Evolutionary conservation across 2,888 invertebrate genomes (phyloP).

Genomic region (Philaethria dido): DNA sequence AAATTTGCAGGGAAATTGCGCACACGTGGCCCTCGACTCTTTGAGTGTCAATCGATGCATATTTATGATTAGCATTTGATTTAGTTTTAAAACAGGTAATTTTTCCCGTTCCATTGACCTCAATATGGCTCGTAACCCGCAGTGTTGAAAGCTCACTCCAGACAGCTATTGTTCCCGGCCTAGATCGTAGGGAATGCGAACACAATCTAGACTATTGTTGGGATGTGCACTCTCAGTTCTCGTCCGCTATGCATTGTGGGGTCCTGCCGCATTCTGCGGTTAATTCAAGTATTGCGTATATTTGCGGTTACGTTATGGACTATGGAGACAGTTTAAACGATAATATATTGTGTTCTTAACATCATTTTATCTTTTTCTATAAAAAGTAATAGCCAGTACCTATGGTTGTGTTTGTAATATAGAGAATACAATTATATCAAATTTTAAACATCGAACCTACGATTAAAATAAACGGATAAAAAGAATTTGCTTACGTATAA

Average conservation of each 20-base stretch:
- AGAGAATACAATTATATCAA: too few relatives aligned
- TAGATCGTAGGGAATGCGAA: slow-evolving; percentile 76
- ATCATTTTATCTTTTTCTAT: background rate
- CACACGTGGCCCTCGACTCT: slow-evolving; percentile 1
- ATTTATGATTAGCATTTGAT: slow-evolving; percentile 43
- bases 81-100: slow-evolving; percentile 59
- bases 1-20: slow-evolving; percentile 2
- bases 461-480: too few relatives aligned
- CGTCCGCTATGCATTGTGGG: slow-evolving; percentile 43
- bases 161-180: slow-evolving; percentile 74
- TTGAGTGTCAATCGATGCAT: slow-evolving; percentile 41
- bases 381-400: background rate
- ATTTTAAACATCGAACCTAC: too few relatives aligned
- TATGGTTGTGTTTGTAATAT: background rate
- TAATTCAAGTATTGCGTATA: slow-evolving; percentile 42
- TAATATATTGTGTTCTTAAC: slow-evolving; percentile 1
- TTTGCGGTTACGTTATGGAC: slow-evolving; percentile 25
- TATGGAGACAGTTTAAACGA: background rate
- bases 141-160: slow-evolving; percentile 67
- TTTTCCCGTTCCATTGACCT: slow-evolving; percentile 70
- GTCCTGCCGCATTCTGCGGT: slow-evolving; percentile 45
- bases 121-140: slow-evolving; percentile 69
- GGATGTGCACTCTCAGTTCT: slow-evolving; percentile 59
- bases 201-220: slow-evolving; percentile 77
- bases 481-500: too few relatives aligned